Base-by-base conservation (phyloP, 2,113 vertebrate species). In the Marmota monax region DNA sequence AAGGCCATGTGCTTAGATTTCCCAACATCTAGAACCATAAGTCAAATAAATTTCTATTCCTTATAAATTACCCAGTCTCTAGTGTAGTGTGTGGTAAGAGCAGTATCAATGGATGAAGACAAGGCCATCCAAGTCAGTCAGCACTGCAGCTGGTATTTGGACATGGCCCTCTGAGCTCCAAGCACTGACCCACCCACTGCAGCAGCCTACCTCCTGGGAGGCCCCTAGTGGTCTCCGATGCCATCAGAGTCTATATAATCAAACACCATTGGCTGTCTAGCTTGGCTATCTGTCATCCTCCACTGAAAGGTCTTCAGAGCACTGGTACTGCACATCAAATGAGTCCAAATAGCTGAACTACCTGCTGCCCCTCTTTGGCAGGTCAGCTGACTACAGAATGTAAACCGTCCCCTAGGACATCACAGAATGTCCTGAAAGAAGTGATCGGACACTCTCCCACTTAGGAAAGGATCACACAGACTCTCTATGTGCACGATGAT, bases 321-420 rank as follows among this genome's bases (percentile, higher is more conserved):
- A 56, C 67, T 12, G 2, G 0, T 0, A 34, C 0, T 7, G 17
- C 51, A 22, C 13, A 11, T 23, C 16, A 23, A 4, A 11, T 7
- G 51, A 85, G 11, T 82, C 61, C 73, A 32, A 76, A 77, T 1
- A 78, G 0, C 42, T 76, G 23, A 61, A 16, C 8, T 89, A 78
- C 17, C 13, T 23, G 34, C 12, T 53, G 20, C 29, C 25, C 3
- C 6, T 56, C 25, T 72, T 37, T 2, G 13, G 7, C 2, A n/a
- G 70, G 29, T 25, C 32, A 80, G 14, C 77, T 88, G 42, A 72
- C 18, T 10, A 25, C 4, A 8, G 13, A 61, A 34, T 6, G 0
- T 7, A 42, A 29, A 42, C 11, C 4, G 2, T 69, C 63, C 48
- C 34, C 12, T 22, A 37, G 23, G 9, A 2, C 4, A 42, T 58